Conservation (phyloP, 2,888 invertebrate genomes). For the Drosophila cognata region DNA sequence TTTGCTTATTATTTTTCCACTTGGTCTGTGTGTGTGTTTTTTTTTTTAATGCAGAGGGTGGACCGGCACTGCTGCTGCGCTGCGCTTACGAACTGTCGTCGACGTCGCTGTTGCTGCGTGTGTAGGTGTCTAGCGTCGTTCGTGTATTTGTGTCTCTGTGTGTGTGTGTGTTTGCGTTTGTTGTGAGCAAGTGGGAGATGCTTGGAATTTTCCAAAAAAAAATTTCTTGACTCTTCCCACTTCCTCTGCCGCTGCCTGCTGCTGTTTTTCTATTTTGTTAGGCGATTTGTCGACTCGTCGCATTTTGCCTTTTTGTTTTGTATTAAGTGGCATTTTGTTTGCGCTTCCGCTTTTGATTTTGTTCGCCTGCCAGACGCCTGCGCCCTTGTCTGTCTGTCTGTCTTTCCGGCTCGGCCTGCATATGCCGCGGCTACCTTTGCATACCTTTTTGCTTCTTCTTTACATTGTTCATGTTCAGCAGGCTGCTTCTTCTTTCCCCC, state of each 20-base stretch:
- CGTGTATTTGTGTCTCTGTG: constrained; percentile 14
- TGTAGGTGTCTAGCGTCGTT: constrained; percentile 46
- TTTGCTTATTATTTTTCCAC: constrained; percentile 28
- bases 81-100: constrained; percentile 44
- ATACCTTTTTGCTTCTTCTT: constrained; percentile 19
- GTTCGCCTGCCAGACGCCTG: constrained; percentile 9
- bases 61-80: constrained; percentile 35
- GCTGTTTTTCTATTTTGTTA: constrained; percentile 11
- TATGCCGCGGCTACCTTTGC: constrained; percentile 11
- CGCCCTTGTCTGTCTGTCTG: background rate
- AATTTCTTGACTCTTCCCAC: constrained; percentile 56
- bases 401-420: constrained; percentile 9
- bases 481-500: constrained; percentile 14
- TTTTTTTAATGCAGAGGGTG: constrained; percentile 38
- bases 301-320: constrained; percentile 42
- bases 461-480: background rate
- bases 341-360: constrained; percentile 72
- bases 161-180: constrained; percentile 13
- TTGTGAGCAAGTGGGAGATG: constrained; percentile 44
- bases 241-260: background rate
- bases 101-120: constrained; percentile 17
- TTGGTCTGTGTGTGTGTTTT: constrained; percentile 20
- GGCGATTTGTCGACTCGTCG: constrained; percentile 41
- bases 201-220: constrained; percentile 80
- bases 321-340: constrained; percentile 70